phyloP scores from a whole-genome alignment of 2,797 vertebrate genomes.

The Alectoris magna region DNA sequence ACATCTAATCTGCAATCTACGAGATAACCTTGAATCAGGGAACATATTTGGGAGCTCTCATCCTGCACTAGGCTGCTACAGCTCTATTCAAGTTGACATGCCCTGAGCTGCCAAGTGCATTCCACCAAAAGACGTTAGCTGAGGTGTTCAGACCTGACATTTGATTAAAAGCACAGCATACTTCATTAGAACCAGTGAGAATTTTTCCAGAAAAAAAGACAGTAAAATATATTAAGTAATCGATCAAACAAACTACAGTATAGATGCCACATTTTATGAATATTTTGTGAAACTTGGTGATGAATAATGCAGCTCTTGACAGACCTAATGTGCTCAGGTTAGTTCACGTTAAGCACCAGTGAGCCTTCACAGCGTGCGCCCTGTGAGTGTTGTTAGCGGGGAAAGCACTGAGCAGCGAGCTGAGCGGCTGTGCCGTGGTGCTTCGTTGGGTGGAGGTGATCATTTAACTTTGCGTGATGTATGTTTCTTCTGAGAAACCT shows the following conservation, averaged over 20 bases:
- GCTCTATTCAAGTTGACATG: constrained; percentile 28
- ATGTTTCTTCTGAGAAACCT: not conserved
- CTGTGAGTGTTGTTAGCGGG: not conserved
- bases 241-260: not conserved
- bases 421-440: fast-evolving
- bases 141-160: not conserved
- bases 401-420: not conserved
- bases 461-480: not conserved
- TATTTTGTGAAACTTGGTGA: not conserved
- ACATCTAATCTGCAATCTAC: constrained; percentile 12
- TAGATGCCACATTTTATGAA: not conserved
- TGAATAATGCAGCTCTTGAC: not conserved
- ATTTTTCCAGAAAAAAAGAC: not conserved
- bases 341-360: not conserved
- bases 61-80: not conserved
- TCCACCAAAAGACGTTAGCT: not conserved
- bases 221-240: constrained; percentile 1
- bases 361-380: not conserved
- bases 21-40: constrained; percentile 44
- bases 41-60: not conserved
- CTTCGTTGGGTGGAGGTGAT: not conserved
- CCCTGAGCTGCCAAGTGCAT: not conserved
- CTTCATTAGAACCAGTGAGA: not conserved
- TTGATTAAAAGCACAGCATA: constrained; percentile 23
- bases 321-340: not conserved